Evolutionary conservation across 2,888 invertebrate genomes (phyloP).

Genomic region (Cremastinae sp.): DNA sequence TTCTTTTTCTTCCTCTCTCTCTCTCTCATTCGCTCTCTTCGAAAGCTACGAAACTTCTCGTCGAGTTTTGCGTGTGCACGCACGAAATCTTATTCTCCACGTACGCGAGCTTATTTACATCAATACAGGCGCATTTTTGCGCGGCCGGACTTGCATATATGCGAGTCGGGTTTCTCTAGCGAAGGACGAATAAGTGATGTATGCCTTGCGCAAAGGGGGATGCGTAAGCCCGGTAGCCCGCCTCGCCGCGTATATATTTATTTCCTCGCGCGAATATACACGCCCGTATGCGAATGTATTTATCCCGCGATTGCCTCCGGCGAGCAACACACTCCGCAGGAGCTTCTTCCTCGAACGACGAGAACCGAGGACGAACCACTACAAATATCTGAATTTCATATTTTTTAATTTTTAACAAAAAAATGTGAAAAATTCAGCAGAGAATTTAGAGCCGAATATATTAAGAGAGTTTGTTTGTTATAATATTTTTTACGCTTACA

Average conservation of each 20-base stretch:
- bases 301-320: not conserved
- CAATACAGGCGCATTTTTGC: not conserved
- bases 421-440: no score
- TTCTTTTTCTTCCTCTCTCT: no score
- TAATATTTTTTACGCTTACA: no score
- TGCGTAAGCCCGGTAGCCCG: conserved; percentile 75
- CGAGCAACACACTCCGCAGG: no score
- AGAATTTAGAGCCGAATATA: no score
- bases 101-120: conserved; percentile 1
- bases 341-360: no score
- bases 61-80: not conserved
- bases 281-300: conserved; percentile 1
- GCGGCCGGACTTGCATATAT: not conserved
- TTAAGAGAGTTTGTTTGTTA: no score
- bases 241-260: conserved; percentile 47
- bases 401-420: no score
- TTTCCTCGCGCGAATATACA: conserved; percentile 56
- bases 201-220: conserved; percentile 66
- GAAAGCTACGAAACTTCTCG: no score
- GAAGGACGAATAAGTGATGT: conserved; percentile 67
- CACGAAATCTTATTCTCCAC: not conserved
- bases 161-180: not conserved
- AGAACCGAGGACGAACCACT: no score
- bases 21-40: no score
- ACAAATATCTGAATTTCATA: no score